Conservation (phyloP, 2,113 vertebrate species). For the Taxidea taxus region DNA sequence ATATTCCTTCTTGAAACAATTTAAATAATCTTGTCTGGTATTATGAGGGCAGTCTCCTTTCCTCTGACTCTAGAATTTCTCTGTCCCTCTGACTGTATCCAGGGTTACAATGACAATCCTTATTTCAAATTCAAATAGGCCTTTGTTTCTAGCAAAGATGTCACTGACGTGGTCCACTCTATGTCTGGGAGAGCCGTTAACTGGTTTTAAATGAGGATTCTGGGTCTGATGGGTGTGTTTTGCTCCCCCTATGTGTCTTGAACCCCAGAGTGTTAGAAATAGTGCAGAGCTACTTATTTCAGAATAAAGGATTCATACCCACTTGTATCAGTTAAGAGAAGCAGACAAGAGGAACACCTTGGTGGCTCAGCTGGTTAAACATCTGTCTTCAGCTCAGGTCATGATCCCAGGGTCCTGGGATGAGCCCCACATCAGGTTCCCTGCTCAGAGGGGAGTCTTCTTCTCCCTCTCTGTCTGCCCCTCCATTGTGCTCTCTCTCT, state of each 20-base stretch:
- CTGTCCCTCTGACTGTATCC: neutral
- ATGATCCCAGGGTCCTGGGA: neutral
- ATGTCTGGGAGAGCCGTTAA: neutral
- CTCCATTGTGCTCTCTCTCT: neutral
- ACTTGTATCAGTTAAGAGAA: neutral
- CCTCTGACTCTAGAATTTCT: neutral
- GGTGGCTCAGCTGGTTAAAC: neutral
- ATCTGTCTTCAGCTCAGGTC: neutral
- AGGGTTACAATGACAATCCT: neutral
- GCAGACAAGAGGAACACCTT: neutral
- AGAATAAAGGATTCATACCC: neutral
- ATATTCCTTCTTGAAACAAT: neutral
- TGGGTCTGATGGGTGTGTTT: neutral
- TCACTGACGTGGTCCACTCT: neutral
- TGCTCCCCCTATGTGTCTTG: neutral
- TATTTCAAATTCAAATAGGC: conserved; percentile 15
- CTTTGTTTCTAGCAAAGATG: neutral
- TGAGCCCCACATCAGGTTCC: neutral
- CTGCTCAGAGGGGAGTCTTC: neutral
- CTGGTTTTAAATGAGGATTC: neutral
- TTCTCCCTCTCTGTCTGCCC: neutral
- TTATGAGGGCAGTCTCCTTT: neutral
- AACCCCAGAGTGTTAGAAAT: neutral
- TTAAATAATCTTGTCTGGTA: neutral
- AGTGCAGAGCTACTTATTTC: neutral